These are phyloP conservation scores for Neosilurus hyrtlii DNA, from an alignment of 2,797 vertebrate genomes.

Conservation along the genomic window DNA sequence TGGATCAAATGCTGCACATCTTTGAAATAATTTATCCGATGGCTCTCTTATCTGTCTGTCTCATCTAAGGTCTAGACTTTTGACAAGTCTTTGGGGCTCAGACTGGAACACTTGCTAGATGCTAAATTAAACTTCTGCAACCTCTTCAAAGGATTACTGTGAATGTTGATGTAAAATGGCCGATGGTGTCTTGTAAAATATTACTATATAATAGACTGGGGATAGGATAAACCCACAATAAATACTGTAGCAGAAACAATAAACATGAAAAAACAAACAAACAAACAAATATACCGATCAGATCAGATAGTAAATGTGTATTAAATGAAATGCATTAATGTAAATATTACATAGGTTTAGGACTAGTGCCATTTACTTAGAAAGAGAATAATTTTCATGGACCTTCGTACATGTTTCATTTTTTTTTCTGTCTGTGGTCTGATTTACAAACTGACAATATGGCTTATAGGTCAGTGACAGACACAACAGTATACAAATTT, in stretches of 20 bases:
- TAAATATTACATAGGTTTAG: not conserved
- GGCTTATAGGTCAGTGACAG: not conserved
- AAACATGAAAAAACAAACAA: not conserved
- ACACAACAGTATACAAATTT: not conserved
- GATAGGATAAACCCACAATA: not conserved
- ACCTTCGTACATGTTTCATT: not conserved
- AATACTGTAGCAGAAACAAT: not conserved
- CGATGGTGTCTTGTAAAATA: not conserved
- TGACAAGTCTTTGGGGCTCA: conserved; percentile 5
- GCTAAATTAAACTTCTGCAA: conserved; percentile 4
- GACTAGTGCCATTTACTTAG: not conserved
- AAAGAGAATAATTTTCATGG: not conserved
- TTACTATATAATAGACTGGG: not conserved
- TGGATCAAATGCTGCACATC: conserved; percentile 36
- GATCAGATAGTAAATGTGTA: not conserved
- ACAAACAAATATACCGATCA: too few species aligned
- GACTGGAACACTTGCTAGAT: conserved; percentile 10
- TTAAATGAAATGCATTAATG: not conserved
- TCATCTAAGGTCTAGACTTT: conserved; percentile 20
- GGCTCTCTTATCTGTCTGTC: conserved; percentile 5
- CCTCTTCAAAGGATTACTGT: not conserved
- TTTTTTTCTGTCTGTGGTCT: not conserved
- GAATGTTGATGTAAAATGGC: not conserved
- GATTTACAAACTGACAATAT: not conserved
- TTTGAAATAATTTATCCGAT: conserved; percentile 38